A percentile compares a stretch with the other conserved stretches of the same genome.
These are phyloP conservation scores for Falco biarmicus DNA, from an alignment of 2,797 vertebrate species.

Conservation along the genomic window DNA sequence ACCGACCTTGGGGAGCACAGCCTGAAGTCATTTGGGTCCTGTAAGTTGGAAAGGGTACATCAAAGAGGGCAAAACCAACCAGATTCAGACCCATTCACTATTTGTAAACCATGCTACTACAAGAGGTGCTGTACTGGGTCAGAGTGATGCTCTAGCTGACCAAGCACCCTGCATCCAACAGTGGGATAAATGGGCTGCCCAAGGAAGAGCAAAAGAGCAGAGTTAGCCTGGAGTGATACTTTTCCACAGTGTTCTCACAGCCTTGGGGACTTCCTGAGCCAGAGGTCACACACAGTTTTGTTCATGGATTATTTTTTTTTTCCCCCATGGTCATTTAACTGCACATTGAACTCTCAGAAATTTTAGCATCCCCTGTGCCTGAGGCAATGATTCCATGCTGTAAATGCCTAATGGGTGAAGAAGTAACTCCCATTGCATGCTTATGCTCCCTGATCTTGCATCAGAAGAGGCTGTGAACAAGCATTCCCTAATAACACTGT, in stretches of 20 bases:
- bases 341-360: not conserved
- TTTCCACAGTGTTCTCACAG: not conserved
- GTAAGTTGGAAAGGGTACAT: not conserved
- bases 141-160: not conserved
- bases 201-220: not conserved
- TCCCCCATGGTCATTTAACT: not conserved
- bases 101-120: not conserved
- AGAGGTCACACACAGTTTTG: not conserved
- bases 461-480: not conserved
- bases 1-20: not conserved
- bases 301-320: not conserved
- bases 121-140: not conserved
- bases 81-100: not conserved
- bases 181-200: not conserved
- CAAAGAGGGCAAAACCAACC: not conserved
- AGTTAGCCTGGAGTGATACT: not conserved
- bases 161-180: not conserved
- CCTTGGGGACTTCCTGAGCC: not conserved
- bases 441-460: not conserved
- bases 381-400: not conserved
- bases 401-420: not conserved
- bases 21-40: not conserved
- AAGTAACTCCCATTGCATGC: not conserved
- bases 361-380: not conserved
- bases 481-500: not conserved